Conservation (phyloP, 2,113 vertebrate species). For the zebrafish (Danio rerio) region GRCz12tu NC_133191.1:44976001-44976500, state of each 20-base stretch:
- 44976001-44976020: neutral
- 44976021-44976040: neutral
- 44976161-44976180: neutral
- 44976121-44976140: neutral
- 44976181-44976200: neutral
- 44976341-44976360: neutral
- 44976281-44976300: slow-evolving; percentile 57
- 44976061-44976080: neutral
- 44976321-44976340: slow-evolving; percentile 53
- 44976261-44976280: slow-evolving; percentile 21
- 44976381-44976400: neutral
- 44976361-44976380: no score
- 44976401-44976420: neutral
- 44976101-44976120: neutral
- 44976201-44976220: slow-evolving; percentile 1
- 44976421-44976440: neutral
- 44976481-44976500: no score
- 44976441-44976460: neutral
- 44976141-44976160: neutral
- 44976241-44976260: slow-evolving; percentile 16
- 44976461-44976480: neutral
- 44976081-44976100: neutral
- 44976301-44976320: slow-evolving; percentile 65
- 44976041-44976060: neutral
- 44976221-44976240: slow-evolving; percentile 17